Base-by-base conservation (phyloP, 2,797 vertebrate species). In the Naso thynnoides region DNA sequence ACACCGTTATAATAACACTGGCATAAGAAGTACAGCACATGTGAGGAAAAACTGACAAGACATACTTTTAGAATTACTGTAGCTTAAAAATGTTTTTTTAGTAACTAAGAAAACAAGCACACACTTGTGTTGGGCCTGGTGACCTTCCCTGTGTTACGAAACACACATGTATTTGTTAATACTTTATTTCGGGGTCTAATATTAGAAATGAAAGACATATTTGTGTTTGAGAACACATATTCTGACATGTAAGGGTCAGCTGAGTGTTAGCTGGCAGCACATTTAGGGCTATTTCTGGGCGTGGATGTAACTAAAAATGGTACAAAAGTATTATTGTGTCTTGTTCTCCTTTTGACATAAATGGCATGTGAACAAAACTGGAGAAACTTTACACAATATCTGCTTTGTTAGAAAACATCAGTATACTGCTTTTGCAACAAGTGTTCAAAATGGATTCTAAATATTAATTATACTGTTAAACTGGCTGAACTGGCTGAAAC, bases 401-500 rank as follows among this genome's bases (percentile, higher is more conserved):
- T 42, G 7, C n/a, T 29, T 36, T 73, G 8, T 64, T 29, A 10
- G 10, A 48, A 11, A 16, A 49, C 24, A 38, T 27, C 9, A 27
- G 1, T 41, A 19, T 36, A 36, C 9, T 14, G 33, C 13, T 44
- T 44, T 6, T 5, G 23, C 11, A 49, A 8, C 1, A 24, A 65
- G 36, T 38, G 47, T 38, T 55, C 31, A 15, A 76, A 63, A 70
- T 42, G 59, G 45, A 82, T 78, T 41, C 71, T 5, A 63, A n/a
- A 54, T 78, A 73, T 56, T 62, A 16, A 66, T 58, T 9, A 47
- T 26, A 4, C n/a, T 65, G 38, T 10, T 48, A 4, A 39, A 26
- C 18, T 38, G 18, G 36, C 31, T 15, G 45, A 65, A 58, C 53
- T 44, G n/a, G 44, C 10, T 65, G 50, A 54, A 52, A 62, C 33